These are phyloP conservation scores for Steatocranus sp. DNA, from an alignment of 2,797 vertebrate species.

Conservation along the genomic window DNA sequence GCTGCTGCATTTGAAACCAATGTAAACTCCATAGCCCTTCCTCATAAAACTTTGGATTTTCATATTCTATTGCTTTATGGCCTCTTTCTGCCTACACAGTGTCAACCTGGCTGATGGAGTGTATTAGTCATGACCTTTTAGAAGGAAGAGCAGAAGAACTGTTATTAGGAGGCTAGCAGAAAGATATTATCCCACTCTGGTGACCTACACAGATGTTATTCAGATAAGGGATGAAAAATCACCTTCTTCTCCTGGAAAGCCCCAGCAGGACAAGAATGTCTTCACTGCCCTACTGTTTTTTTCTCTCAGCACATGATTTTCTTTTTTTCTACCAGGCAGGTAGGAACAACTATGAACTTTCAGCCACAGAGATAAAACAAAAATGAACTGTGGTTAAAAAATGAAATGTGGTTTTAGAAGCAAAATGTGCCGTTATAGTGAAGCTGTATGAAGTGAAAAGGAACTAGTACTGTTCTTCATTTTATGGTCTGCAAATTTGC, in stretches of 20 bases:
- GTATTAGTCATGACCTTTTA: constrained; percentile 63
- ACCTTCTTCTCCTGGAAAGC: constrained; percentile 17
- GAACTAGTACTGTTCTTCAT: not conserved
- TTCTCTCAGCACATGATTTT: not conserved
- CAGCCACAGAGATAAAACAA: not conserved
- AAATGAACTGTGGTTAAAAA: not conserved
- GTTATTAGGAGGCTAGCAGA: constrained; percentile 59
- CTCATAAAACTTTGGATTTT: constrained; percentile 9
- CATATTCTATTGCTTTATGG: constrained; percentile 14
- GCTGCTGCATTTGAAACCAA: not conserved
- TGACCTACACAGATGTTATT: constrained; percentile 48
- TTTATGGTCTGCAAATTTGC: not conserved
- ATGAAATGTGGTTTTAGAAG: not conserved
- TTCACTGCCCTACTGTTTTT: constrained; percentile 1
- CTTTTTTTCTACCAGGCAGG: not conserved
- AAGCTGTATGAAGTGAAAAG: not conserved
- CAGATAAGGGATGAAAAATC: constrained; percentile 61
- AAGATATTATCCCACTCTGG: constrained; percentile 44
- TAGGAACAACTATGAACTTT: not conserved
- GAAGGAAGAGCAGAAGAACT: constrained; percentile 40
- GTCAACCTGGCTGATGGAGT: constrained; percentile 39
- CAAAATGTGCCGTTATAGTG: not conserved
- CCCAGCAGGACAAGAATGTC: not conserved
- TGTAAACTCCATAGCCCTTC: not conserved
- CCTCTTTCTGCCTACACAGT: constrained; percentile 10